These are phyloP conservation scores for Caenorhabditis briggsae DNA, from an alignment of 1,140 invertebrate species.

Conservation along the genomic window DNA sequence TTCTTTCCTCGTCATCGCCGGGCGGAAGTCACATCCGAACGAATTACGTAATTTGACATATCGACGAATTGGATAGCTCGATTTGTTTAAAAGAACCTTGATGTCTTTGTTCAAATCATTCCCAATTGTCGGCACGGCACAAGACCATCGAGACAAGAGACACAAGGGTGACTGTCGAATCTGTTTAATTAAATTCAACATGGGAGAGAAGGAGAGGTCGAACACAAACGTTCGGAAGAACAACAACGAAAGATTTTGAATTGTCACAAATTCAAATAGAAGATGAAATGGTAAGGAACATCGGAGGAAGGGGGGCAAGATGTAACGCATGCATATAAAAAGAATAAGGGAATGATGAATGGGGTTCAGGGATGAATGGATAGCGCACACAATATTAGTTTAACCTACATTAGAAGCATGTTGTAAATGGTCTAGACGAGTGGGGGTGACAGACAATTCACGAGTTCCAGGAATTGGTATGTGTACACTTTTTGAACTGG, in stretches of 20 bases:
- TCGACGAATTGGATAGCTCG: conserved; percentile 1
- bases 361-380: conserved; percentile 45
- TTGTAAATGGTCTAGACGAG: not conserved
- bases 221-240: not conserved
- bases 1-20: not conserved
- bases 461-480: too few relatives aligned
- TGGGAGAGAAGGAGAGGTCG: not conserved
- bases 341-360: not conserved
- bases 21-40: not conserved
- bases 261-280: conserved; percentile 45
- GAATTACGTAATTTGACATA: conserved; percentile 49
- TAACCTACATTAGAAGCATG: conserved; percentile 43
- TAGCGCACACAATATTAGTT: conserved; percentile 52
- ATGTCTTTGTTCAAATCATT: conserved; percentile 50
- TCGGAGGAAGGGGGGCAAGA: too few relatives aligned
- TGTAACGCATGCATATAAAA: not conserved
- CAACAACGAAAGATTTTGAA: conserved; percentile 41
- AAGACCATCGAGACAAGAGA: not conserved
- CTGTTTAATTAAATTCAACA: conserved; percentile 52
- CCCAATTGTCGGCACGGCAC: conserved; percentile 50
- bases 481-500: too few relatives aligned
- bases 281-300: too few relatives aligned
- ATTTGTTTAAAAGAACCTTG: conserved; percentile 49
- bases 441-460: not conserved
- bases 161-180: not conserved